Conservation (phyloP, 2,888 invertebrate species). For the Melangyna quadrimaculata region DNA sequence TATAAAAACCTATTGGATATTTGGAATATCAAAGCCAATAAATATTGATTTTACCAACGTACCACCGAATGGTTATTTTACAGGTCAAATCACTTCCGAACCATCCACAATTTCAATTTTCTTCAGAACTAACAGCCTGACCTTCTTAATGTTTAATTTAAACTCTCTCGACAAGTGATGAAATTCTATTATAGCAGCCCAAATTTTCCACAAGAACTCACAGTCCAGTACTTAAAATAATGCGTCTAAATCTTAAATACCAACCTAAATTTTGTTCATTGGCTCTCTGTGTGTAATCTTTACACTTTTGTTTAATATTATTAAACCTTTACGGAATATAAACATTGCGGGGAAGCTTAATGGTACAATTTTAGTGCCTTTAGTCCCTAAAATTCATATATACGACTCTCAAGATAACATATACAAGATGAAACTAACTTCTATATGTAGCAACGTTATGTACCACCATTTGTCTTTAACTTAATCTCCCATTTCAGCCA, state of each 20-base stretch:
- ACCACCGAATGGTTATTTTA: too few species aligned
- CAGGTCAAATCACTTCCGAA: too few species aligned
- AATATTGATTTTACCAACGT: too few species aligned
- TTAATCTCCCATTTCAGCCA: slow-evolving; percentile 31
- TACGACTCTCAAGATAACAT: neutral
- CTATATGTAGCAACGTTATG: too few species aligned
- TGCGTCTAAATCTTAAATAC: neutral
- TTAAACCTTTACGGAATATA: neutral
- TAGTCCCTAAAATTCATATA: neutral
- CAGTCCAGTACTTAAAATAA: neutral
- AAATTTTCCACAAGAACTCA: neutral
- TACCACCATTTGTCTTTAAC: slow-evolving; percentile 42
- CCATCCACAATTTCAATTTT: neutral
- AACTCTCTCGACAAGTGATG: neutral
- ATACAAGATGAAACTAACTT: neutral
- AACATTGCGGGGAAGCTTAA: neutral
- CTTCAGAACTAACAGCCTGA: neutral
- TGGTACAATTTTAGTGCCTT: neutral
- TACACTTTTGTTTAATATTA: neutral
- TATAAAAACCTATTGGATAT: too few species aligned
- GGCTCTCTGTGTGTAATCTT: neutral
- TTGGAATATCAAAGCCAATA: too few species aligned
- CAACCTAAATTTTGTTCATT: neutral
- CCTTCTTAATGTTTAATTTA: neutral
- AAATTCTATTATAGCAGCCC: neutral